Base-by-base conservation (phyloP, 2,797 vertebrate species). In the Eulemur coronatus region DNA sequence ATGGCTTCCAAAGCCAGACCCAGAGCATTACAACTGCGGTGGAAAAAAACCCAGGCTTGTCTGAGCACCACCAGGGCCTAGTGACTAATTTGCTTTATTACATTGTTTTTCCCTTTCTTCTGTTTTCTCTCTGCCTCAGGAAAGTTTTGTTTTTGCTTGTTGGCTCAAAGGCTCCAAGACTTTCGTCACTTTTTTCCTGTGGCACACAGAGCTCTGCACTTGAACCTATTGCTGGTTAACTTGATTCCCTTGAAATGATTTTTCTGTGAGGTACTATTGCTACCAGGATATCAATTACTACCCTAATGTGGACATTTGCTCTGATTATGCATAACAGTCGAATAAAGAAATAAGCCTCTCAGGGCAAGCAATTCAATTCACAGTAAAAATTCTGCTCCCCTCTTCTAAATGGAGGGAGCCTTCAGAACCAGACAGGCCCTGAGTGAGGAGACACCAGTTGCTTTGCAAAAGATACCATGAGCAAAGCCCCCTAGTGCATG, bases 81-180 rank as follows among this genome's bases (percentile, higher is more conserved):
- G 98, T 98, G 98, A 98, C 96, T 98, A 93, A 97, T 96, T 91
- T 95, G 94, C 97, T 98, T 98, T 98, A 97, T 98, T 97, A 98
- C 93, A 97, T 96, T 98, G 97, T 97, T 98, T 98, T 97, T 97
- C 97, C 96, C 93, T 97, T 98, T 96, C 97, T 90, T 97, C 96
- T 97, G 79, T 98, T 98, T 98, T 95, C 97, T 96, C 95, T 97
- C 96, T 94, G 90, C 97, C 97, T 97, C 61, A 63, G 92, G 95
- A 95, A 98, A 98, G 97, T 98, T 98, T 93, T 97, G 95, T 97
- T 97, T 92, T 97, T 88, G 84, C 73, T 97, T 90, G 70, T 55
- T 41, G 61, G 95, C 89, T 97, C 94, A 92, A 84, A 46, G 73
- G 0, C 41, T 89, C 38, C 15, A 12, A 85, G 81, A 78, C 70